A percentile compares a stretch with the other conserved stretches of the same genome.
These are phyloP conservation scores for Typhlomys cinereus DNA, from an alignment of 2,113 vertebrate genomes.

Conservation along the genomic window DNA sequence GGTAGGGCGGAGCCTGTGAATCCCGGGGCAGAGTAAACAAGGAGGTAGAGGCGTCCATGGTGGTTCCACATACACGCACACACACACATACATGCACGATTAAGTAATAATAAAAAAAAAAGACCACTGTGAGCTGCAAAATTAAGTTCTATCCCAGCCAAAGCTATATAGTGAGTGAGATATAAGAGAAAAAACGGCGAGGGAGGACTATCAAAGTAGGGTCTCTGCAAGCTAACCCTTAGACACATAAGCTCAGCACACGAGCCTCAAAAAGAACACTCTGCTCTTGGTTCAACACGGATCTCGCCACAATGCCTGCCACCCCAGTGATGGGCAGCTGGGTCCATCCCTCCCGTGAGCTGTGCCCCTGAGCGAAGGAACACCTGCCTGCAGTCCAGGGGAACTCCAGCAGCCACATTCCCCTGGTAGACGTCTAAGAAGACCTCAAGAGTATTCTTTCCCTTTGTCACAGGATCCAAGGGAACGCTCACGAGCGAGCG, in stretches of 20 bases:
- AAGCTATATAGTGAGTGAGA: background rate
- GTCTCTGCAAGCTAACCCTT: conserved; percentile 13
- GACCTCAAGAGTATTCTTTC: background rate
- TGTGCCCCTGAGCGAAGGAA: background rate
- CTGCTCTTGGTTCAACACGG: background rate
- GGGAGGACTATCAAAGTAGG: background rate
- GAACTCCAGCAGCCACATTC: background rate
- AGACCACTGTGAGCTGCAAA: too few species aligned
- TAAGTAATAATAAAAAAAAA: too few species aligned
- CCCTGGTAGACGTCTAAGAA: background rate
- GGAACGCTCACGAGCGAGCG: background rate
- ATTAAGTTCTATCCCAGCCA: background rate
- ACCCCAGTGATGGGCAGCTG: background rate
- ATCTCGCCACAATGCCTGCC: background rate
- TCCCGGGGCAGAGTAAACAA: too few species aligned
- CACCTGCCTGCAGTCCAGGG: background rate
- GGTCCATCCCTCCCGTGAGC: background rate
- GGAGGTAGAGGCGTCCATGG: too few species aligned
- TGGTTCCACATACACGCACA: too few species aligned
- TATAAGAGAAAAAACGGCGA: background rate
- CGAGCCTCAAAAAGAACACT: background rate
- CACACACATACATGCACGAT: too few species aligned
- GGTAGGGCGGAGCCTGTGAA: too few species aligned
- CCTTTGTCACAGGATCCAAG: background rate
- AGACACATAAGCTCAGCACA: background rate